Percentiles rank a stretch among this genome's conserved stretches.
Conservation (phyloP, 2,113 vertebrate genomes). For the Pterocles burchelli region DNA sequence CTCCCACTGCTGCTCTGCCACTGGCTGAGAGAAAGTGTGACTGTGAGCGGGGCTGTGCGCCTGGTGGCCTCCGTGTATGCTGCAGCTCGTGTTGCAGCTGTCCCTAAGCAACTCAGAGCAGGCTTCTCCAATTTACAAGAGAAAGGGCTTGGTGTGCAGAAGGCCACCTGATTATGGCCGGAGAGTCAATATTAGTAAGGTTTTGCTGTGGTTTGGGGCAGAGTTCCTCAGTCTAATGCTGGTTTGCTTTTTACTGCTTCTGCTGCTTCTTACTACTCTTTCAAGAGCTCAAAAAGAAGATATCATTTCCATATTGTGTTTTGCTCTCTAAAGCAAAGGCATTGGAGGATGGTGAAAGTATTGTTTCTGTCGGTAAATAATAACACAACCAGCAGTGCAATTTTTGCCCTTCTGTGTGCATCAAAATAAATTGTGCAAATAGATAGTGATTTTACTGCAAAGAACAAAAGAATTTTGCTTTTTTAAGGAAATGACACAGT, state of each 20-base stretch:
- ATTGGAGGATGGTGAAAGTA: background rate
- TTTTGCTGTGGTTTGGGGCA: background rate
- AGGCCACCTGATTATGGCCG: background rate
- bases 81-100: rapidly evolving
- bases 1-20: background rate
- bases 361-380: background rate
- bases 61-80: rapidly evolving
- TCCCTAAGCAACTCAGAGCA: rapidly evolving
- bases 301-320: background rate
- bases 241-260: background rate
- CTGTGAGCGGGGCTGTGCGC: background rate
- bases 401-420: background rate
- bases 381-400: background rate
- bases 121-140: background rate
- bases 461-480: background rate
- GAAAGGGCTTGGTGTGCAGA: background rate
- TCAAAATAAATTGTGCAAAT: background rate
- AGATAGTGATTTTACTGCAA: background rate
- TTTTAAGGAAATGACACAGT: rapidly evolving
- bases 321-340: background rate
- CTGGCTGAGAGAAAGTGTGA: rapidly evolving
- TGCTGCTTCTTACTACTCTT: no score
- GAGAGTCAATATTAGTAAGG: background rate
- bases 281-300: background rate
- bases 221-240: background rate